Percentiles rank a stretch among this genome's conserved stretches.
These are phyloP conservation scores for Hypena proboscidalis DNA, from an alignment of 2,888 invertebrate species.

Conservation along the genomic window DNA sequence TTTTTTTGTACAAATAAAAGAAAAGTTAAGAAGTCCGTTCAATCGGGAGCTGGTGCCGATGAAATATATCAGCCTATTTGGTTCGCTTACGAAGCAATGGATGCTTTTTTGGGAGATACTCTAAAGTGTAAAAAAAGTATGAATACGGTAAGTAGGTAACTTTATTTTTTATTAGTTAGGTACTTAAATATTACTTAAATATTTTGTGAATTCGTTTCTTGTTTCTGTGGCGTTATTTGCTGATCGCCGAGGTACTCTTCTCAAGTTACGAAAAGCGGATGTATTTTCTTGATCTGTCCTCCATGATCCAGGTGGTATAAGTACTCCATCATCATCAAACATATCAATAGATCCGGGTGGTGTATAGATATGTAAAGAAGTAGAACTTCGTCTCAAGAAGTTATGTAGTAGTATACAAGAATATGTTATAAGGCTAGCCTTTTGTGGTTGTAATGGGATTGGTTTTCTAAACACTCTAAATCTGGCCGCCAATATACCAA, in stretches of 20 bases:
- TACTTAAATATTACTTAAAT: constrained; percentile 19
- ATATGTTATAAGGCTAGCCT: constrained; percentile 22
- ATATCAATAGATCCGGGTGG: constrained; percentile 35
- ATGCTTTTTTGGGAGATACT: constrained; percentile 19
- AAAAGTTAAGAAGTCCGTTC: background rate
- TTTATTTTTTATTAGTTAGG: background rate
- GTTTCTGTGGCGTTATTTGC: constrained; percentile 24
- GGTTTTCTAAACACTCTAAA: constrained; percentile 16
- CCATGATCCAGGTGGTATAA: constrained; percentile 6
- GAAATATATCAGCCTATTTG: constrained; percentile 24
- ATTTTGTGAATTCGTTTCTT: constrained; percentile 34
- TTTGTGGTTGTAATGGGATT: constrained; percentile 21
- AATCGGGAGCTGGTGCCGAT: constrained; percentile 10
- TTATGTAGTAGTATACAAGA: constrained; percentile 31
- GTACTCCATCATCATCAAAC: constrained; percentile 17
- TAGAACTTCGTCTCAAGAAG: constrained; percentile 32
- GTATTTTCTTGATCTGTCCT: constrained; percentile 6
- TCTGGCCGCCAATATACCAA: constrained; percentile 4
- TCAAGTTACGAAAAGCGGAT: constrained; percentile 24
- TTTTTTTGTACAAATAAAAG: too few relatives aligned
- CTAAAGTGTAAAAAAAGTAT: constrained; percentile 4
- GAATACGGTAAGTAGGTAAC: constrained; percentile 8
- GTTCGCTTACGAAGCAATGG: constrained; percentile 25
- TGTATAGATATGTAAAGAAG: constrained; percentile 32
- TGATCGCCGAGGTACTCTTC: constrained; percentile 25